Percentiles rank a stretch among this genome's conserved stretches.
These are phyloP conservation scores for Polyommatus icarus DNA, from an alignment of 2,888 invertebrate genomes.

Conservation along the genomic window DNA sequence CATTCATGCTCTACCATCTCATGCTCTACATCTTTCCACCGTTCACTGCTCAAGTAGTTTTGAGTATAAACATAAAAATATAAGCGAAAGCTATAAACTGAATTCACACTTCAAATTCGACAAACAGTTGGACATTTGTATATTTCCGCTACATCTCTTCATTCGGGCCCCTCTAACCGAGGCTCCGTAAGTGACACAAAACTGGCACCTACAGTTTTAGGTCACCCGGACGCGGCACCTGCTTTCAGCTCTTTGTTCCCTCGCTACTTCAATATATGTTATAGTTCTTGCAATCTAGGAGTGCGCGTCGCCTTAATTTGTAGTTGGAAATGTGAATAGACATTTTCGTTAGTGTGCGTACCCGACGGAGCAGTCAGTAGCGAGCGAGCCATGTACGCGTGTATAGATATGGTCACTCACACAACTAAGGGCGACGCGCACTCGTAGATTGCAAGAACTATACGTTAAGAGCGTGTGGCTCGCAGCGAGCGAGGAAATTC, in stretches of 20 bases:
- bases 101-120: not conserved
- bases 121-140: not conserved
- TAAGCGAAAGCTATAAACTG: not conserved
- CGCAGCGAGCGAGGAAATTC: constrained; percentile 20
- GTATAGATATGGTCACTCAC: too few relatives aligned
- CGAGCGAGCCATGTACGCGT: too few relatives aligned
- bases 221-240: constrained; percentile 64
- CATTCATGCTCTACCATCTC: too few relatives aligned
- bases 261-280: constrained; percentile 39
- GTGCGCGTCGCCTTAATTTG: too few relatives aligned
- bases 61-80: not conserved
- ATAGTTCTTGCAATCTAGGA: too few relatives aligned
- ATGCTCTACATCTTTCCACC: too few relatives aligned
- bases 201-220: constrained; percentile 71
- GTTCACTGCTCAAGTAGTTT: too few relatives aligned
- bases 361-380: too few relatives aligned
- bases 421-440: too few relatives aligned
- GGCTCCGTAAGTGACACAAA: constrained; percentile 45
- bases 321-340: too few relatives aligned
- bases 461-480: constrained; percentile 31
- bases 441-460: too few relatives aligned
- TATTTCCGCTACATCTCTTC: constrained; percentile 29
- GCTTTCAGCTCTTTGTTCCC: constrained; percentile 51
- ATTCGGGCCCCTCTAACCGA: constrained; percentile 29
- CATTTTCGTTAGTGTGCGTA: too few relatives aligned